Evolutionary conservation across 2,797 vertebrate species (phyloP), one percentile per base, ranked within the genome.

Genomic region (Dermochelys coriacea): DNA sequence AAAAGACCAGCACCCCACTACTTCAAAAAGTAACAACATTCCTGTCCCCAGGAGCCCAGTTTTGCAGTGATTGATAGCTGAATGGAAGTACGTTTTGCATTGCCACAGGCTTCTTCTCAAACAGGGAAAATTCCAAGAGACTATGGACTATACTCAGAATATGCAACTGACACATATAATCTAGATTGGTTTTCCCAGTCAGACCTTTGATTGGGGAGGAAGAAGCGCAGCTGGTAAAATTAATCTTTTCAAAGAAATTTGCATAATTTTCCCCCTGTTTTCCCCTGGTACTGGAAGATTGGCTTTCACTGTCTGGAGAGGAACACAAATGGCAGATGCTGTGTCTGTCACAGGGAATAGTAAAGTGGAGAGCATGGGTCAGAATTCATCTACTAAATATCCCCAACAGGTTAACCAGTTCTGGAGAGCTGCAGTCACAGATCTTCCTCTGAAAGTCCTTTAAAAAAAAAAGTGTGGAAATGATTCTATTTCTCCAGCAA

Each of bases 381-480:
- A 97, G 98, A 98, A 98, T 98, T 98, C 98, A 98, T 98, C 98
- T 98, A 94, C 96, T 97, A 97, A 98, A 98, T 98, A 98, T 98
- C 97, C 96, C 94, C 97, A 97, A 97, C 97, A 98, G 97, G 97
- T 98, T 98, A 98, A 98, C 97, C 96, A 98, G 96, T 96, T 98
- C 98, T 97, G 96, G 96, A 98, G 96, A 54, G 78, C 96, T 94
- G 93, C 97, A 98, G 98, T 98, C 98, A 98, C 98, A 98, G 96
- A 97, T 93, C 96, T 94, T 95, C 96, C 92, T 97, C 98, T 95
- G 88, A 96, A 97, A 98, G 95, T 68, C 85, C 86, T 95, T 97
- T 95, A 50, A 3, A 31, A 59, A 29, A 57, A 37, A 21, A 21
- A 37, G 95, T 96, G 96, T 94, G 95, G 85, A 97, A 98, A 98